These are phyloP conservation scores for Podocnemis expansa DNA, from an alignment of 2,113 vertebrate species.

Conservation along the genomic window DNA sequence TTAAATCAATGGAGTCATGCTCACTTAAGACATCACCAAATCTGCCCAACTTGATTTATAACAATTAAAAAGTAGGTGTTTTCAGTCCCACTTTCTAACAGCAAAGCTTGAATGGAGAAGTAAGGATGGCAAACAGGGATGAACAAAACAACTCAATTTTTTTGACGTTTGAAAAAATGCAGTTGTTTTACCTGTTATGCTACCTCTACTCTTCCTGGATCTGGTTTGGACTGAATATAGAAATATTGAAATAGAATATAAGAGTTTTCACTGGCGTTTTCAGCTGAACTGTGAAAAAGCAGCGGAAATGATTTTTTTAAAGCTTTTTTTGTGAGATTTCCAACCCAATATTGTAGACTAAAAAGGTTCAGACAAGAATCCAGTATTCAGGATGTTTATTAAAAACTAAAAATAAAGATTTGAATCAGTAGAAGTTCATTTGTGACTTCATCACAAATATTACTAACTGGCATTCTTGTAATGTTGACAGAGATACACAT, in stretches of 20 bases:
- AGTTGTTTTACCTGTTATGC: rapidly evolving
- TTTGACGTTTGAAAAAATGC: background rate
- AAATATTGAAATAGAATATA: background rate
- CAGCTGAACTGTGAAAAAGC: background rate
- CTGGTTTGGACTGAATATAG: background rate
- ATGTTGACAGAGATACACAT: background rate
- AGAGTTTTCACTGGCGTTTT: background rate
- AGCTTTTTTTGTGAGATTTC: background rate
- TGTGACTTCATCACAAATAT: background rate
- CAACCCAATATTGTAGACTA: background rate
- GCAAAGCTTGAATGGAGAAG: background rate
- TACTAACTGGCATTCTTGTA: rapidly evolving
- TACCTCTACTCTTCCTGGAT: background rate
- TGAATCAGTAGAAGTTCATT: background rate
- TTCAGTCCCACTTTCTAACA: background rate
- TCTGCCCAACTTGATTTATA: background rate
- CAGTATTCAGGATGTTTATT: background rate
- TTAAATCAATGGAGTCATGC: background rate
- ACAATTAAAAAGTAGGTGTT: background rate
- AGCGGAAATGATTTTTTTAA: background rate
- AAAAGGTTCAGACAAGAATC: rapidly evolving
- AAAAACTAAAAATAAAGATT: background rate
- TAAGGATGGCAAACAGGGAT: background rate
- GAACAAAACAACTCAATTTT: background rate
- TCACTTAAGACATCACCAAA: background rate